Conservation (phyloP, 2,797 vertebrate species). For the Carcharodon carcharias region DNA sequence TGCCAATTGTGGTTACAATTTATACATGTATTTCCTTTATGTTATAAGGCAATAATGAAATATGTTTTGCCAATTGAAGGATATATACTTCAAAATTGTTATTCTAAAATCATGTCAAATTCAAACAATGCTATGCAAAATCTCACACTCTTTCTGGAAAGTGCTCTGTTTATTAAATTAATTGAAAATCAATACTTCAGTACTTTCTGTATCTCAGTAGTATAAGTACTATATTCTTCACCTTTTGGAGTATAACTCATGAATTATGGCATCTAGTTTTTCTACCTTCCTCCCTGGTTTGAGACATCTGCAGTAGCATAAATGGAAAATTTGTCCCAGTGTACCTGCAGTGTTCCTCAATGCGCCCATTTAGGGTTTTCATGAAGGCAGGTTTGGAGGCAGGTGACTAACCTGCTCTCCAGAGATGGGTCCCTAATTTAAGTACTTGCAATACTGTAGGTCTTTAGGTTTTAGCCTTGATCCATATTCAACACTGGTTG, state of each 20-base stretch:
- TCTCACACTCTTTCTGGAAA: neutral
- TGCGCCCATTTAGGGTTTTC: neutral
- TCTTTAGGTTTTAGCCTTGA: neutral
- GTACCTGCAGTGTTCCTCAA: neutral
- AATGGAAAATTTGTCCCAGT: neutral
- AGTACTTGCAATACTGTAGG: neutral
- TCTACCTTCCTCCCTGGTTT: neutral
- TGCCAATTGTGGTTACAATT: neutral
- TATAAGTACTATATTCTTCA: neutral
- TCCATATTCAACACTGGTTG: neutral
- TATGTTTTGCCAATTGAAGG: neutral
- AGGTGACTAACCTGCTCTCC: neutral
- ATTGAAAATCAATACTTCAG: neutral
- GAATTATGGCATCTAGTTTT: neutral
- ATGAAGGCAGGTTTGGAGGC: neutral
- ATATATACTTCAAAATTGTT: slow-evolving; percentile 24
- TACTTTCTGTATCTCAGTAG: neutral
- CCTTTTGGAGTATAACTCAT: neutral
- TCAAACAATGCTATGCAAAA: neutral
- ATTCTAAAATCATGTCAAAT: slow-evolving; percentile 8
- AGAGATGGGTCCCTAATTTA: neutral
- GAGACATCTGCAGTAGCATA: neutral
- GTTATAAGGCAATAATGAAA: too few species aligned
- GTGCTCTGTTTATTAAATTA: neutral
- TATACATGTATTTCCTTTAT: neutral